Percentiles rank a stretch among this genome's conserved stretches.
Evolutionary conservation across 1,140 invertebrate species (phyloP).

Genomic region (Hetaerina americana): DNA sequence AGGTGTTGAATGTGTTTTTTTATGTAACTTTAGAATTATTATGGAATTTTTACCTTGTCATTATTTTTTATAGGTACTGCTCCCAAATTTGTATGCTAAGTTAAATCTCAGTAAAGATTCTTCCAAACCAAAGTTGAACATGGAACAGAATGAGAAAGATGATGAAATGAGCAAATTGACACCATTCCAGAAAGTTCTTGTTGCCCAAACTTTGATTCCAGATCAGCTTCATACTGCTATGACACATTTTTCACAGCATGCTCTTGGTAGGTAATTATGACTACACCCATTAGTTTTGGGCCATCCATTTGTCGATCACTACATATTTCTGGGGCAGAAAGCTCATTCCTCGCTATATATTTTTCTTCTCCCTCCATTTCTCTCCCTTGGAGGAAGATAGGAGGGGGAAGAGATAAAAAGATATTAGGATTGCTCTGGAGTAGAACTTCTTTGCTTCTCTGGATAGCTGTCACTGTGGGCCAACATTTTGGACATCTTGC

Average conservation of each 20-base stretch:
- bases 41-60: conserved; percentile 10
- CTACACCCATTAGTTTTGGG: too few relatives aligned
- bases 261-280: conserved; percentile 40
- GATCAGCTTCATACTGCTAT: conserved; percentile 64
- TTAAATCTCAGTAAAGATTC: conserved; percentile 45
- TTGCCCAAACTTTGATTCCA: conserved; percentile 67
- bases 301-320: too few relatives aligned
- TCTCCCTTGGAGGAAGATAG: too few relatives aligned
- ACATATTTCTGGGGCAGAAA: too few relatives aligned
- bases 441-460: too few relatives aligned
- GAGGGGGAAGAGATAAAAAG: too few relatives aligned
- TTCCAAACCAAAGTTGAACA: conserved; percentile 50
- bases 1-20: too few relatives aligned
- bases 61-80: conserved; percentile 28
- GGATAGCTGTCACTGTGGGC: too few relatives aligned
- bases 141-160: conserved; percentile 18
- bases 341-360: too few relatives aligned
- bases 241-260: conserved; percentile 49
- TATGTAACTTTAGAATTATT: conserved; percentile 6
- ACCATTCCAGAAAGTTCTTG: conserved; percentile 71
- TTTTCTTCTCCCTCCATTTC: too few relatives aligned
- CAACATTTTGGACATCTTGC: too few relatives aligned
- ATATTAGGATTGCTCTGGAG: too few relatives aligned
- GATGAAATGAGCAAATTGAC: conserved; percentile 34
- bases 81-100: conserved; percentile 47